Evolutionary conservation across 2,113 vertebrate species (phyloP).

Genomic region (Laterallus jamaicensis): DNA sequence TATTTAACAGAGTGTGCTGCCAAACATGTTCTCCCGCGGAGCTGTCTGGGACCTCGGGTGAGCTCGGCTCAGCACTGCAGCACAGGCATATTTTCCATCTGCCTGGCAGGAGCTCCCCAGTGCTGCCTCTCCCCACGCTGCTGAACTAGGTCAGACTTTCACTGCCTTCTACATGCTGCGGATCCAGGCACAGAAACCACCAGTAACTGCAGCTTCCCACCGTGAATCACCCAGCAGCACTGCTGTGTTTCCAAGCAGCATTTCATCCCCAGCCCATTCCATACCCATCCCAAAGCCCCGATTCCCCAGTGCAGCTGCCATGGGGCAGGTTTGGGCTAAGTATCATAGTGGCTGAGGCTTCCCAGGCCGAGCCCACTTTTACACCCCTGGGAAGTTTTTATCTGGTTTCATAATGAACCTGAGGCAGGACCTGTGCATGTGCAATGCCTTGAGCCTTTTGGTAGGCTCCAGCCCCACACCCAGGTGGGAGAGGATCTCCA

Average conservation of each 20-base stretch:
- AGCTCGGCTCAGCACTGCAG: background rate
- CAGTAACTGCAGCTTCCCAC: background rate
- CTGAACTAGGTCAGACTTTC: background rate
- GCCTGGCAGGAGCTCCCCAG: background rate
- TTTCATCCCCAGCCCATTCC: rapidly evolving
- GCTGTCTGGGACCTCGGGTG: background rate
- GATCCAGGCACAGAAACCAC: background rate
- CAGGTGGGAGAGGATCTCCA: rapidly evolving
- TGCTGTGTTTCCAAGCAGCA: background rate
- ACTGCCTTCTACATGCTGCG: background rate
- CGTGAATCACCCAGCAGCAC: background rate
- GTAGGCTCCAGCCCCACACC: background rate
- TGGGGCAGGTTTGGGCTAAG: background rate
- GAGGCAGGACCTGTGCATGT: rapidly evolving
- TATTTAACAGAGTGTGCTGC: conserved; percentile 2
- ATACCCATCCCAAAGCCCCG: background rate
- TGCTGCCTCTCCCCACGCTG: background rate
- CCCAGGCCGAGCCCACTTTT: rapidly evolving
- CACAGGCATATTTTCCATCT: conserved; percentile 21
- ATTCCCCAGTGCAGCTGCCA: background rate
- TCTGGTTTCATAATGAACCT: background rate
- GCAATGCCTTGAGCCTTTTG: background rate
- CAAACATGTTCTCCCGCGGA: background rate
- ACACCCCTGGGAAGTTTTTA: background rate
- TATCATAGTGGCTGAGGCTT: background rate